These are phyloP conservation scores for Carollia perspicillata DNA, from an alignment of 2,113 vertebrate species.

Conservation along the genomic window DNA sequence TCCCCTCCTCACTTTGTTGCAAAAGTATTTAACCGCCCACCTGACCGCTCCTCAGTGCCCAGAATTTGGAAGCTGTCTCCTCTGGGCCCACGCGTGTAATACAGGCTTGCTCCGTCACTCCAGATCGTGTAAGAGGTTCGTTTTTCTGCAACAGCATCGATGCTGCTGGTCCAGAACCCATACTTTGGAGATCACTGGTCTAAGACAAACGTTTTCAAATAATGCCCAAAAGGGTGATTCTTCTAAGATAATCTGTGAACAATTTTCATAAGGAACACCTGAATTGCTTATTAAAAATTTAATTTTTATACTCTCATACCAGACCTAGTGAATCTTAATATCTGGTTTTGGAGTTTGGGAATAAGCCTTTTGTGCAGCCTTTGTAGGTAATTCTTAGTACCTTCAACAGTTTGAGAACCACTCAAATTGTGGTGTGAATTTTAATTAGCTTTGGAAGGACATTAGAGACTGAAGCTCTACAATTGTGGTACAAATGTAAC, in stretches of 20 bases:
- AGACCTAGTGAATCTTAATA: background rate
- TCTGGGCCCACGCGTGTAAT: no score
- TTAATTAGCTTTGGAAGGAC: background rate
- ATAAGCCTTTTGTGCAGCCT: background rate
- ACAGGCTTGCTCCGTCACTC: no score
- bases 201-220: background rate
- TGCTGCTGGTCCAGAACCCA: background rate
- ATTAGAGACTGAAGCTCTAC: background rate
- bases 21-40: no score
- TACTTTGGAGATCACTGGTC: background rate
- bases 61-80: no score
- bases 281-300: background rate
- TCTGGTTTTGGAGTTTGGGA: background rate
- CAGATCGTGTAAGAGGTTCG: no score
- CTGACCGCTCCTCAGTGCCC: no score
- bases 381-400: background rate
- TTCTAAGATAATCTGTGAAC: background rate
- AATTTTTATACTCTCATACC: background rate
- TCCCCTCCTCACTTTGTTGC: no score
- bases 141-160: no score
- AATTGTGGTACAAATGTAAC: background rate
- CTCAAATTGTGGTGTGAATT: constrained; percentile 4
- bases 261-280: background rate
- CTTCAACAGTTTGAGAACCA: background rate
- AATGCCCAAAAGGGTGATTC: background rate